Conservation (phyloP, 2,113 vertebrate genomes). For the Plestiodon gilberti region DNA sequence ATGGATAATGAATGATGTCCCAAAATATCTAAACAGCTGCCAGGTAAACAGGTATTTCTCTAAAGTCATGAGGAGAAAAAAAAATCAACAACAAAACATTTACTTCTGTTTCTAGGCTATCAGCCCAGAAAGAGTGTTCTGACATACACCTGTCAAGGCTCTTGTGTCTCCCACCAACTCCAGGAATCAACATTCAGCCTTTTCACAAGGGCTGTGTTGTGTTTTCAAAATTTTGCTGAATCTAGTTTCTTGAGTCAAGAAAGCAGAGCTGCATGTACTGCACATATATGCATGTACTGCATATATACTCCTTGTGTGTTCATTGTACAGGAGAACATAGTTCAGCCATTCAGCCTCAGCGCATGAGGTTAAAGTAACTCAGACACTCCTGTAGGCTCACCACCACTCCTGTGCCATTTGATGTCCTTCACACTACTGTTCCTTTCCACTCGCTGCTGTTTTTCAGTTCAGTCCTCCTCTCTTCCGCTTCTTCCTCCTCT, state of each 20-base stretch:
- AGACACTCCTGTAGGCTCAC: too few relatives aligned
- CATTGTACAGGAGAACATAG: too few relatives aligned
- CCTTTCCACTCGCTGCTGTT: too few relatives aligned
- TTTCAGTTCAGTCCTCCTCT: too few relatives aligned
- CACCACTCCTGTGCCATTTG: too few relatives aligned
- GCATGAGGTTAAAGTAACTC: too few relatives aligned
- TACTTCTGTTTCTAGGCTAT: too few relatives aligned
- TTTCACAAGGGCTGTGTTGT: constrained; percentile 50
- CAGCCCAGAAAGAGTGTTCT: neutral
- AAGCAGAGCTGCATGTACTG: constrained; percentile 72
- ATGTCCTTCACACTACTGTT: too few relatives aligned
- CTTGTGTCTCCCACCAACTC: neutral
- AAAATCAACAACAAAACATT: too few relatives aligned
- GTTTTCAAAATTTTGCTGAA: constrained; percentile 64
- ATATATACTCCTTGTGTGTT: too few relatives aligned
- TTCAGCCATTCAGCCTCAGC: too few relatives aligned
- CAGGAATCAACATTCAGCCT: neutral
- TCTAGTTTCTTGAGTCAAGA: constrained; percentile 67
- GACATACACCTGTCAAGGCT: neutral
- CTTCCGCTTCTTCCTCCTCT: too few relatives aligned
- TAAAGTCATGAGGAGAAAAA: neutral
- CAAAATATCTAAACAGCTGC: neutral
- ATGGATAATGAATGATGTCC: neutral
- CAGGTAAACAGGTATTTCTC: neutral
- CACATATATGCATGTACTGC: constrained; percentile 44